A percentile compares a stretch with the other conserved stretches of the same genome.
Evolutionary conservation across 1,140 invertebrate species (phyloP).

Genomic region (Leucophenga varia): DNA sequence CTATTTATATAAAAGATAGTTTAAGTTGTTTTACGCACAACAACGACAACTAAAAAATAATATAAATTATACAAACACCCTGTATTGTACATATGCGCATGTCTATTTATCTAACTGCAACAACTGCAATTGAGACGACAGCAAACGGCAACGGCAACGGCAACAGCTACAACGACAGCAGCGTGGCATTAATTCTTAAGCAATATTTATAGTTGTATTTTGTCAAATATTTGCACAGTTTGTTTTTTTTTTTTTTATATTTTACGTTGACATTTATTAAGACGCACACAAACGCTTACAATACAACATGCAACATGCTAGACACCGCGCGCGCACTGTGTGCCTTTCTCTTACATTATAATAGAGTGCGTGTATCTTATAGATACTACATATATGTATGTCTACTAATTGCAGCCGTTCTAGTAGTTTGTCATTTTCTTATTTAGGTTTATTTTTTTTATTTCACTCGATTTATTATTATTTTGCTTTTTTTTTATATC

Average conservation of each 20-base stretch:
- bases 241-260: conserved; percentile 39
- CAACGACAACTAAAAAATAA: too few species aligned
- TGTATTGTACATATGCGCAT: too few species aligned
- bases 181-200: conserved; percentile 48
- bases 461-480: too few species aligned
- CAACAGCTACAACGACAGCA: conserved; percentile 12
- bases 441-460: conserved; percentile 19
- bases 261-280: conserved; percentile 51
- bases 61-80: too few species aligned
- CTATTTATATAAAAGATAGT: too few species aligned
- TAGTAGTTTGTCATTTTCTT: conserved; percentile 41
- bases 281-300: conserved; percentile 19
- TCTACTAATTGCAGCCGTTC: conserved; percentile 40
- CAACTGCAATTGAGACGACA: not conserved
- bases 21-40: too few species aligned
- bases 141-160: conserved; percentile 10
- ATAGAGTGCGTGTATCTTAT: conserved; percentile 7
- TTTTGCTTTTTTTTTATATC: conserved; percentile 9
- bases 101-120: too few species aligned
- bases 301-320: not conserved
- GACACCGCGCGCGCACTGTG: conserved; percentile 4
- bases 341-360: too few species aligned
- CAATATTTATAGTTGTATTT: conserved; percentile 55
- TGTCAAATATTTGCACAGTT: conserved; percentile 54
- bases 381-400: too few species aligned